Base-by-base conservation (phyloP, 2,888 invertebrate species). In the Stramonita haemastoma region DNA sequence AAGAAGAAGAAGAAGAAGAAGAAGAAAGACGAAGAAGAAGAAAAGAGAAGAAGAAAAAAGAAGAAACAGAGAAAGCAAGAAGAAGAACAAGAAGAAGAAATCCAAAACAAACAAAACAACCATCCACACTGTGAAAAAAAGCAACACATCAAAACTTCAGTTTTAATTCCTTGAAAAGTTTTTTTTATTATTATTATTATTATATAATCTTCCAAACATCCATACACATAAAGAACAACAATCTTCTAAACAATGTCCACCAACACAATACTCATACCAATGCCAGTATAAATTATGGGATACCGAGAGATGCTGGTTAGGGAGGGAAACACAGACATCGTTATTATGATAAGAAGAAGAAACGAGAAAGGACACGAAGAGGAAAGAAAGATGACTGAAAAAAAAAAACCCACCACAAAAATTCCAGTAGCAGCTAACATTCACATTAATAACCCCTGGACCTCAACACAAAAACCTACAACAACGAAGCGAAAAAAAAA, bases 191-290 rank as follows among this genome's bases (percentile, higher is more conserved):
- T 2, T 46, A 5, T 46, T 46, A 5, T 46, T 46, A 46, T 83
- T 83, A 83, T 79, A 79, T 79, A 79, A 22, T 83, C 46, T 83
- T 83, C 36, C 81, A 83, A 79, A 83, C 46, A 46, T 83, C 46
- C 81, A 83, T 83, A 83, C 81, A 83, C 81, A 83, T 46, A 17
- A 83, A 83, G 19, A 83, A 36, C 26, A 26, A 36, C 81, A 46
- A 83, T 22, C 29, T 36, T 22, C 81, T 83, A 83, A 46, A 83
- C 26, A 83, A 46, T 46, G 46, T 46, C 81, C 81, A 83, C 81
- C 36, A 36, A 22, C 36, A 83, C 81, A 83, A 83, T 83, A 83
- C 26, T 46, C 81, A 83, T 46, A 83, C 81, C 81, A 83, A 46
- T 83, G 26, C 81, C 81, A 83, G 26, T 8, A 83, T 22, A 26